These are phyloP conservation scores for Arvicola amphibius DNA, from an alignment of 2,797 vertebrate genomes.

Conservation along the genomic window DNA sequence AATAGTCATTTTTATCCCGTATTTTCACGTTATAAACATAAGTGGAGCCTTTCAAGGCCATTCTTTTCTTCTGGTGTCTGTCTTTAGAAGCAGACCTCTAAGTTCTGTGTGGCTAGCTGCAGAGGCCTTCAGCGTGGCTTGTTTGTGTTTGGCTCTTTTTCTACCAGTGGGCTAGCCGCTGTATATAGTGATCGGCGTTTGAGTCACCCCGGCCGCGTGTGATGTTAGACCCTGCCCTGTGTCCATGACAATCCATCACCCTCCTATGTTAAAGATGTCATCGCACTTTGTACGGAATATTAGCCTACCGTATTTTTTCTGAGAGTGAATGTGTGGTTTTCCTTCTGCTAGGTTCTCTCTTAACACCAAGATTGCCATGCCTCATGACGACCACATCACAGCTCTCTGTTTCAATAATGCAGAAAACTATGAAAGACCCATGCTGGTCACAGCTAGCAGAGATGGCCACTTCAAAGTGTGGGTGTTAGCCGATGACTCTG, in stretches of 20 bases:
- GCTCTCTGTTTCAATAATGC: conserved; percentile 91
- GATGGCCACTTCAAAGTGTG: conserved; percentile 97
- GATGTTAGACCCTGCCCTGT: background rate
- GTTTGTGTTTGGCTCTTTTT: background rate
- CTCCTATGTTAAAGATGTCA: background rate
- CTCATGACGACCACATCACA: conserved; percentile 92
- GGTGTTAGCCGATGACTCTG: conserved; percentile 88
- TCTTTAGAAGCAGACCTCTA: background rate
- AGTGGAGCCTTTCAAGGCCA: background rate
- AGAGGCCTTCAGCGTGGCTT: background rate
- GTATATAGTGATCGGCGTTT: background rate
- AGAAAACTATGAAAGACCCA: conserved; percentile 83
- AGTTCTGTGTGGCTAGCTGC: background rate
- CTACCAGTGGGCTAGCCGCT: background rate
- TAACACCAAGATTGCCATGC: conserved; percentile 93
- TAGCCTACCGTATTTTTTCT: background rate
- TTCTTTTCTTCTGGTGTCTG: background rate
- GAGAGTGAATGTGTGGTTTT: conserved; percentile 51
- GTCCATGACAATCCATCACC: background rate
- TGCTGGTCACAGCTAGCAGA: conserved; percentile 92
- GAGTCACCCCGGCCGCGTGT: background rate
- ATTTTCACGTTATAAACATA: background rate
- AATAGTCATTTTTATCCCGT: background rate
- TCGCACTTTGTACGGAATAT: background rate
- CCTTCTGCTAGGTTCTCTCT: conserved; percentile 91